Base-by-base conservation (phyloP, 1,140 invertebrate species). In the Drosophila ogumai region DNA sequence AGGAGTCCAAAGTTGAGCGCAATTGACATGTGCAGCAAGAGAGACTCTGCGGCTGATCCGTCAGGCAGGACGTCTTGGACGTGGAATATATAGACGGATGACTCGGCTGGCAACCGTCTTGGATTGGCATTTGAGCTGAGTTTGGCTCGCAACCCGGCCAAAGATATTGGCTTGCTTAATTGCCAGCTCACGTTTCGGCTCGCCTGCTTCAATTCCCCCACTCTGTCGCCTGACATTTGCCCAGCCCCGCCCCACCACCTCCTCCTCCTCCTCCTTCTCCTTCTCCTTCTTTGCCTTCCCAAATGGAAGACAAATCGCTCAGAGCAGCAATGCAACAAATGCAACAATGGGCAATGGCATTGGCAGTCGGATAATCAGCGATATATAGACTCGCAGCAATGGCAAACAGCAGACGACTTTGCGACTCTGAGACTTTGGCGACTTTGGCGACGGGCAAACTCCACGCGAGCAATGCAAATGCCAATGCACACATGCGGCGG, bases 111-210 rank as follows among this genome's bases (percentile, higher is more conserved):
- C 34, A 22, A 38, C 32, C 61, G 25, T 72, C 59, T 64, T 61
- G 47, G 63, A 46, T 50, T 49, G 73, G 71, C 56, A 55, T 80
- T 79, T 59, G 38, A 65, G 43, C 41, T 32, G 31, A 68, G 40
- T 49, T 60, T 75, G 73, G 56, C 50, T 54, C 55, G 66, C 63
- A 63, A 46, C 56, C 17, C 56, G 60, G 60, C 72, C 41, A 40
- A 40, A 36, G 68, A 58, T 55, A 55, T 60, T 60, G 73, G 57
- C 61, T 71, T 85, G 77, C 81, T 88, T 88, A 88, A 88, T 88
- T 88, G 85, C 85, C 85, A 90, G 66, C 85, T 88, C 85, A 88
- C 85, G 85, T 88, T 88, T 88, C 86, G 76, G 76, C 63, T 78
- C 68, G 76, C 55, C 54, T 88, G 84, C 72, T 66, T 88, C 87